Conservation (phyloP, 2,888 invertebrate genomes). For the Heliconius hortense region DNA sequence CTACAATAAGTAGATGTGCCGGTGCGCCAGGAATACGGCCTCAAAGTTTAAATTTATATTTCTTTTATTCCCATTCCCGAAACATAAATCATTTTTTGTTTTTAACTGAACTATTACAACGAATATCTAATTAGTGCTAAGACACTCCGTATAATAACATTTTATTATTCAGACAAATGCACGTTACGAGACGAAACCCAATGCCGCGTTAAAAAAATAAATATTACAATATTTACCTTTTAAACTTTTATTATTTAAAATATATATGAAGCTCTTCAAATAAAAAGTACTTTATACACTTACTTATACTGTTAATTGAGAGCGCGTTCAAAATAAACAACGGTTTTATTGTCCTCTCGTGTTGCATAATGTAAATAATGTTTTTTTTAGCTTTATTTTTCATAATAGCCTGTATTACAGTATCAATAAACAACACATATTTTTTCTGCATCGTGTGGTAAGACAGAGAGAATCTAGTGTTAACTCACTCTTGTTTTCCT, state of each 20-base stretch:
- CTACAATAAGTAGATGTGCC: too few relatives aligned
- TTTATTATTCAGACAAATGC: neutral
- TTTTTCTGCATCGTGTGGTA: neutral
- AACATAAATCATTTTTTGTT: too few relatives aligned
- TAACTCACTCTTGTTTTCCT: neutral
- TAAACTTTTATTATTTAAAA: neutral
- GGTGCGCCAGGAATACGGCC: too few relatives aligned
- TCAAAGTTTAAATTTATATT: too few relatives aligned
- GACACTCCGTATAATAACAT: neutral
- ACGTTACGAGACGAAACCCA: neutral
- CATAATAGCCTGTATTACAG: too few relatives aligned
- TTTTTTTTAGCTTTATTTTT: neutral
- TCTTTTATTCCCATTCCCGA: too few relatives aligned
- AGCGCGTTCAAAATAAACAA: conserved; percentile 21
- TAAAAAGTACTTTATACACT: neutral
- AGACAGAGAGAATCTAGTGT: neutral
- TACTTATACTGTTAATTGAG: neutral
- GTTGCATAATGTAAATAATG: neutral
- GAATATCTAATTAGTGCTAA: neutral
- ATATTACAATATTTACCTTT: neutral
- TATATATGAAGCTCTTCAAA: neutral
- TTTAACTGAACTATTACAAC: too few relatives aligned
- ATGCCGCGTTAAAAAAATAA: neutral
- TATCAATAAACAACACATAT: neutral
- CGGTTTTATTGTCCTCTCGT: neutral